Base-by-base conservation (phyloP, 2,797 vertebrate species). In the Dendrocincla tyrannina region DNA sequence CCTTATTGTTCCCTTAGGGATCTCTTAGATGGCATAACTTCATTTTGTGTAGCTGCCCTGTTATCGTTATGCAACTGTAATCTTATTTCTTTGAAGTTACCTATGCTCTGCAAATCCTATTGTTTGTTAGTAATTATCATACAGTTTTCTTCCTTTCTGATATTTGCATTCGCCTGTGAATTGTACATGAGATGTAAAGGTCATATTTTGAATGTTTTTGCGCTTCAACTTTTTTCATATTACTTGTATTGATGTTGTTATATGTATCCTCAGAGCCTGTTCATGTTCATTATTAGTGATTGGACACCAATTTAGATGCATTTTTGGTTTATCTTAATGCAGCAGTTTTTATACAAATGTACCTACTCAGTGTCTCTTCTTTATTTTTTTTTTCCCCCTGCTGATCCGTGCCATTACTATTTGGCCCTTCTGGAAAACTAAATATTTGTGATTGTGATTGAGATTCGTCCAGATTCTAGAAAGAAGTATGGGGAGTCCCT, bases 351-450 rank as follows among this genome's bases (percentile, higher is more conserved):
- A 24, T 4, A 59, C 17, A 87, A 86, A 76, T 3, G 20, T 17
- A 39, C 1, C 4, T 41, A 6, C 23, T 73, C 16, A 12, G 10
- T 60, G 17, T 41, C 10, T 1, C 18, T 13, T 58, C 39, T 58
- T 17, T 5, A 25, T 18, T 64, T 17, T 15, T 13, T 23, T 39
- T 30, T 16, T 1, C 1, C 8, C 4, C 5, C 62, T 6, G n/a
- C 5, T 70, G 67, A 44, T 35, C 74, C 14, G 12, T 46, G 11
- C 8, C 7, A 14, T n/a, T 37, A 19, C 17, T 73, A 23, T 73
- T 91, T 80, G 73, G 32, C 44, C 55, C 22, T 47, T 68, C 67
- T 76, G 25, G 16, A 86, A 88, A 8, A 27, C 27, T 58, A 30
- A 87, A 25, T 66, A 50, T 83, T 66, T 88, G 42, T 1, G 1